Base-by-base conservation (phyloP, 2,113 vertebrate species). In the Labeo rohita region DNA sequence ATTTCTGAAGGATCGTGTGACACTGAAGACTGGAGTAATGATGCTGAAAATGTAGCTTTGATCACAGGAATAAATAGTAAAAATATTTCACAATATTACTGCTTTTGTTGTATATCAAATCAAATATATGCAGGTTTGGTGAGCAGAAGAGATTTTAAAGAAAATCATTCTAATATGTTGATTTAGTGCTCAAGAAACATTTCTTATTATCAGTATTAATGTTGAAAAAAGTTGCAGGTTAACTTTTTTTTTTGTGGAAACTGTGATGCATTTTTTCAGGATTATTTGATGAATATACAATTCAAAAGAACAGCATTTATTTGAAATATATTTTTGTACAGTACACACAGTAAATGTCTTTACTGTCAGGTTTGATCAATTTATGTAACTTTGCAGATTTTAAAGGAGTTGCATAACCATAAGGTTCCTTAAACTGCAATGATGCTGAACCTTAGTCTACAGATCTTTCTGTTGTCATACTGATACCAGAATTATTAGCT, bases 401-500 rank as follows among this genome's bases (percentile, higher is more conserved):
- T 13, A 34, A 66, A 11, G n/a, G 59, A 63, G 10, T 63, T 63
- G 59, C 59, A 63, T n/a, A 8, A 66, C 23, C 3, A 34, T 0
- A 50, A 5, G 5, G 8, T 52, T 13, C 9, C 13, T 76, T 28
- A 73, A 73, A 45, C 16, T n/a, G 12, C 23, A 66, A 34, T 47
- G 72, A 34, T 84, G 50, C 10, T 16, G 8, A 78, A 16, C 9
- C 2, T 59, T 70, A 9, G 39, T 47, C 43, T 16, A 43, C 28
- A 72, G 23, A 13, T 72, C 12, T 11, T 16, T 39, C 39, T 73
- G 21, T 28, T 3, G n/a, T 21, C 49, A 75, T 56, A 50, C 12
- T 50, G n/a, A 59, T 39, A 63, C 65, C 54, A 74, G 9, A 15
- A 47, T 73, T 79, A 81, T 80, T 86, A n/a, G 10, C 47, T 39